Base-by-base conservation (phyloP, 2,888 invertebrate genomes). In the Morpho achilles region DNA sequence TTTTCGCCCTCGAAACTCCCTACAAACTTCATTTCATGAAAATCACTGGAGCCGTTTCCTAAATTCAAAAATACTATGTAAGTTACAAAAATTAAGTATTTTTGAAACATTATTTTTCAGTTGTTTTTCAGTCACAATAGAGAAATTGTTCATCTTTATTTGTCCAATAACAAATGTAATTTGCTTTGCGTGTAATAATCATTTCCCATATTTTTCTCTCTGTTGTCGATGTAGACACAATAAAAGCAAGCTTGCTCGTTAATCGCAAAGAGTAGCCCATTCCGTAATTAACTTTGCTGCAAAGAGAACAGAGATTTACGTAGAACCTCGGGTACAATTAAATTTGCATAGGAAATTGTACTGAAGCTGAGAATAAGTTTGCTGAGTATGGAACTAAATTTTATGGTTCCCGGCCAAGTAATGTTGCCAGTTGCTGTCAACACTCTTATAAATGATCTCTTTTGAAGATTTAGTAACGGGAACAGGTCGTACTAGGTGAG, bases 261-360 rank as follows among this genome's bases (percentile, higher is more conserved):
- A 87, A 88, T 87, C 86, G 83, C 75, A 69, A 74, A 73, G 80
- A 82, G 78, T 79, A 77, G 77, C 78, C 76, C 70, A 71, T 75
- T 78, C 62, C 79, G 84, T 90, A 90, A 90, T 90, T 89, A 90
- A 89, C 87, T 89, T 86, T 83, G 82, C 85, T 57, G 62, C 56
- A 61, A 59, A 82, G 81, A 71, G 72, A 82, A 80, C 76, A 78
- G 84, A 87, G 89, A 90, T 90, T 90, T 90, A 90, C 88, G 84
- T 78, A 84, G 80, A 60, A 84, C 83, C 80, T 72, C 76, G 87
- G 87, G 88, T 77, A 86, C 88, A 88, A 88, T 90, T 88, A 90
- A 87, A 88, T 90, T 89, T 90, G 88, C 89, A 90, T 90, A 88
- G 88, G 85, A 87, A 87, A 90, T 89, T 87, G 87, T 81, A 84